Conservation (phyloP, 2,113 vertebrate species). For the Oceanites oceanicus region DNA sequence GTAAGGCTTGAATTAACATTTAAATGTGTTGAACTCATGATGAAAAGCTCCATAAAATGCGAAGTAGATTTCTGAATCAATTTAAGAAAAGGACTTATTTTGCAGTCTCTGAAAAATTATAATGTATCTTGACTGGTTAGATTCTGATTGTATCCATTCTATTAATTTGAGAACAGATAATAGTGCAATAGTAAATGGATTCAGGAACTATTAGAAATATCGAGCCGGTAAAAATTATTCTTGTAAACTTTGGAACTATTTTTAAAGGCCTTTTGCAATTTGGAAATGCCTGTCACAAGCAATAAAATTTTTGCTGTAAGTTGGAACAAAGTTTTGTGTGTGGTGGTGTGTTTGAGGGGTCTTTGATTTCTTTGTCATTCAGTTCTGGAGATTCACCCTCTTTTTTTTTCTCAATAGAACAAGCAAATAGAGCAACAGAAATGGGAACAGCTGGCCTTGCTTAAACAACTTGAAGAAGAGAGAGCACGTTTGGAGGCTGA, state of each 20-base stretch:
- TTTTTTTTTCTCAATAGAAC: conserved; percentile 72
- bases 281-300: background rate
- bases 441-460: conserved; percentile 81
- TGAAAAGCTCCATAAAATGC: background rate
- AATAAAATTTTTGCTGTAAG: background rate
- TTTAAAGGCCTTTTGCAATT: background rate
- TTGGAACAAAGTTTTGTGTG: background rate
- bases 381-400: background rate
- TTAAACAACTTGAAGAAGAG: conserved; percentile 86
- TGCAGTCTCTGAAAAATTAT: background rate
- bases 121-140: background rate
- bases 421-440: conserved; percentile 83
- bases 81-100: background rate
- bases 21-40: background rate
- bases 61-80: background rate
- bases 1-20: background rate
- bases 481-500: conserved; percentile 78
- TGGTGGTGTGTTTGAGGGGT: background rate
- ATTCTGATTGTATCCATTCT: background rate
- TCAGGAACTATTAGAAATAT: background rate
- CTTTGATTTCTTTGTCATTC: background rate
- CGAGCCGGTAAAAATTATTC: background rate
- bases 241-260: background rate
- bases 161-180: background rate
- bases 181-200: background rate